Base-by-base conservation (phyloP, 2,113 vertebrate genomes). In the Indri indri region DNA sequence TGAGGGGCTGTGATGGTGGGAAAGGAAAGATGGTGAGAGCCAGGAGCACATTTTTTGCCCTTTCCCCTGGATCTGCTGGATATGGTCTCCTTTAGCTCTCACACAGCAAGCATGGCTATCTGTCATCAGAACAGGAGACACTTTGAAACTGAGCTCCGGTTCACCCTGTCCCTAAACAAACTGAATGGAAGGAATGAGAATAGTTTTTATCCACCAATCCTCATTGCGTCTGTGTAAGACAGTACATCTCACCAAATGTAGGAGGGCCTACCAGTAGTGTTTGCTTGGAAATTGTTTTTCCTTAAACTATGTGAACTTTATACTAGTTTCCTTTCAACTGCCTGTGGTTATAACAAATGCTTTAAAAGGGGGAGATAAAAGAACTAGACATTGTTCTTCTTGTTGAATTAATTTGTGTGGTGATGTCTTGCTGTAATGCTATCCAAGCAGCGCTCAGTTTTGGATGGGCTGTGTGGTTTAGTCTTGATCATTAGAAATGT, bases 281-380 rank as follows among this genome's bases (percentile, higher is more conserved):
- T 95, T 71, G 47, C 81, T 66, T 96, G 27, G 34, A 81, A 85
- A 54, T 57, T 88, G 57, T 45, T 96, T 93, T 50, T 84, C 20
- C 47, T 88, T 92, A 85, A 82, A 68, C 3, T n/a, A 6, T 40
- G 59, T 23, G 18, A 25, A 22, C 61, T 96, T 50, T 71, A 8
- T 52, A 65, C 23, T 30, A 25, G 17, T 70, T 96, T 57, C 52
- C 12, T 76, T 96, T 92, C 84, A 90, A 3, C 17, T 91, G 37
- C 13, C 23, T 80, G 40, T 92, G 66, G n/a, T 52, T 59, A 73
- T 42, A 57, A 84, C 23, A 90, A 63, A 76, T 76, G 73, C 47
- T 83, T 93, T 40, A 57, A 80, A 86, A 89, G 37, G n/a, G 22
- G 9, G 11, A 11, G 3, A 76, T 40, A 23, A 52, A 79, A 79